Percentiles rank a stretch among this genome's conserved stretches.
Conservation (phyloP, 1,140 invertebrate species). For the Drosophila eugracilis region DNA sequence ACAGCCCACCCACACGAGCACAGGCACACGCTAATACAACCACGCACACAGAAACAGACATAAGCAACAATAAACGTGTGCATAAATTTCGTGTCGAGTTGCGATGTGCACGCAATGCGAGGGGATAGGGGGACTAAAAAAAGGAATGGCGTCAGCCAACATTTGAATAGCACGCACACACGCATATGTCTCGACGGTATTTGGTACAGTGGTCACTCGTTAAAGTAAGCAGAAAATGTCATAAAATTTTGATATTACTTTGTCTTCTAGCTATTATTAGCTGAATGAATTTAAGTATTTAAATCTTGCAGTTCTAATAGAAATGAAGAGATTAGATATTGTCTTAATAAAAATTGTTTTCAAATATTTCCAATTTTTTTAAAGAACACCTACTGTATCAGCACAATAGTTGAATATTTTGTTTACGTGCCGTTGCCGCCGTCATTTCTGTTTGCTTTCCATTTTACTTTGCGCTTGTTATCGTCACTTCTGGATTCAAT, state of each 20-base stretch:
- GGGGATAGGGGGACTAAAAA: slow-evolving; percentile 35
- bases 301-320: too few relatives aligned
- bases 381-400: slow-evolving; percentile 11
- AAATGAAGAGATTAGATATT: too few relatives aligned
- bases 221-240: not conserved
- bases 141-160: slow-evolving; percentile 75
- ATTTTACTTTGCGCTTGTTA: slow-evolving; percentile 76
- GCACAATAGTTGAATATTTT: slow-evolving; percentile 61
- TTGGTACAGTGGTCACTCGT: slow-evolving; percentile 30
- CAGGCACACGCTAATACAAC: slow-evolving; percentile 1
- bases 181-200: slow-evolving; percentile 44
- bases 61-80: slow-evolving; percentile 68
- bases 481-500: slow-evolving; percentile 81
- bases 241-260: too few relatives aligned
- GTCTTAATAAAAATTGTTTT: too few relatives aligned
- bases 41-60: slow-evolving; percentile 38
- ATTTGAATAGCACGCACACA: slow-evolving; percentile 75
- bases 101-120: slow-evolving; percentile 45
- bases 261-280: too few relatives aligned
- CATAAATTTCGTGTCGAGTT: slow-evolving; percentile 70
- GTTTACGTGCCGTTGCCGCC: slow-evolving; percentile 51
- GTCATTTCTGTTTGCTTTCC: slow-evolving; percentile 67
- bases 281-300: too few relatives aligned
- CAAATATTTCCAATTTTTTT: not conserved
- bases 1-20: slow-evolving; percentile 16